Evolutionary conservation across 2,797 vertebrate species (phyloP).

Genomic region (Rhinoraja longicauda): DNA sequence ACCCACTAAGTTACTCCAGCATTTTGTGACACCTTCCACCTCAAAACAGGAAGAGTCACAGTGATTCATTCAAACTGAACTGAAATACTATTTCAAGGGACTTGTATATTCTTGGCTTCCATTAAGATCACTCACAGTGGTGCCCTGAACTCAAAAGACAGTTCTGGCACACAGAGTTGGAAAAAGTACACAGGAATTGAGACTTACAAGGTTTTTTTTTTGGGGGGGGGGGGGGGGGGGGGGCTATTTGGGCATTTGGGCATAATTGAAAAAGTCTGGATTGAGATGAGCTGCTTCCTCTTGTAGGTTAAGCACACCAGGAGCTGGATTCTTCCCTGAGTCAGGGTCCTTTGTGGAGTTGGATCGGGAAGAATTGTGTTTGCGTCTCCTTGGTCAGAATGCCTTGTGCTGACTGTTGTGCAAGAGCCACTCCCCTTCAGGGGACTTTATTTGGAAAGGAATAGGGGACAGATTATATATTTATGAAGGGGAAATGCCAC

Average conservation of each 20-base stretch:
- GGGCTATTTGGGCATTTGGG: neutral
- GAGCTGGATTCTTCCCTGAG: neutral
- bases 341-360: neutral
- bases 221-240: no score
- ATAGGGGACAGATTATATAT: no score
- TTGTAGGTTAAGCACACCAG: neutral
- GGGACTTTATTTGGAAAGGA: neutral
- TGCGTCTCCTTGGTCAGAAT: neutral
- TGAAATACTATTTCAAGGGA: conserved; percentile 42
- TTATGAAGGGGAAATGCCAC: no score
- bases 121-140: neutral
- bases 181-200: conserved; percentile 1
- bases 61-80: conserved; percentile 10
- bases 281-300: neutral
- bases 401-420: neutral
- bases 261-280: conserved; percentile 19
- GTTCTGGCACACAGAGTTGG: conserved; percentile 17
- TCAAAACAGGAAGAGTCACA: neutral
- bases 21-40: no score
- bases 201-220: neutral
- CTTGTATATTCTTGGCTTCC: conserved; percentile 2
- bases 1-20: no score
- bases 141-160: neutral
- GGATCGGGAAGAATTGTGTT: neutral
- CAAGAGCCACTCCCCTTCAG: neutral